Evolutionary conservation across 2,888 invertebrate species (phyloP).

Genomic region (Lepeophtheirus nordmannii): DNA sequence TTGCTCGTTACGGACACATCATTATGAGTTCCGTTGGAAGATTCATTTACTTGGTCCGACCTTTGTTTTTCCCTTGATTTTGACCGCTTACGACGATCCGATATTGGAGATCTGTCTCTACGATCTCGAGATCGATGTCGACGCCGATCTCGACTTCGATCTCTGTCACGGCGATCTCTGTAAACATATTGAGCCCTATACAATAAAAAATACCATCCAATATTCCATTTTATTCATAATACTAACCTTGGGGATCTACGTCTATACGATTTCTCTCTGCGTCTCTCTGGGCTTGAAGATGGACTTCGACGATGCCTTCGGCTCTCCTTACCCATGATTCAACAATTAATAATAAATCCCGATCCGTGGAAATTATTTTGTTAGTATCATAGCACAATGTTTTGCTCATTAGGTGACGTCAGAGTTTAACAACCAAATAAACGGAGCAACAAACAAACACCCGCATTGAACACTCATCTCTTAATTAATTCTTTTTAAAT

Average conservation of each 20-base stretch:
- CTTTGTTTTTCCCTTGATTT: not conserved
- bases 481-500: too few relatives aligned
- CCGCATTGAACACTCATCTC: too few relatives aligned
- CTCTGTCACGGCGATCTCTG: slow-evolving; percentile 5
- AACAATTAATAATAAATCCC: too few relatives aligned
- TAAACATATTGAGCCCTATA: not conserved
- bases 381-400: too few relatives aligned
- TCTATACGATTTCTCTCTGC: not conserved
- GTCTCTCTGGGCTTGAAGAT: slow-evolving; percentile 9
- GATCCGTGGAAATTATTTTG: too few relatives aligned
- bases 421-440: too few relatives aligned
- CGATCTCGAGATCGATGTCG: slow-evolving; percentile 13
- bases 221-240: not conserved
- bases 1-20: not conserved
- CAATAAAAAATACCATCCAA: not conserved
- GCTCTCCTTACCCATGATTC: slow-evolving; percentile 13
- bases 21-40: not conserved
- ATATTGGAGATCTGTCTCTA: slow-evolving; percentile 6
- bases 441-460: too few relatives aligned
- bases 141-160: slow-evolving; percentile 5
- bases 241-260: not conserved
- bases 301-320: slow-evolving; percentile 15
- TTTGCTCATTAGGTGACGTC: too few relatives aligned
- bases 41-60: not conserved
- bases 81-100: slow-evolving; percentile 11